phyloP scores from a whole-genome alignment of 2,113 vertebrate genomes.

The Bubo scandiacus region DNA sequence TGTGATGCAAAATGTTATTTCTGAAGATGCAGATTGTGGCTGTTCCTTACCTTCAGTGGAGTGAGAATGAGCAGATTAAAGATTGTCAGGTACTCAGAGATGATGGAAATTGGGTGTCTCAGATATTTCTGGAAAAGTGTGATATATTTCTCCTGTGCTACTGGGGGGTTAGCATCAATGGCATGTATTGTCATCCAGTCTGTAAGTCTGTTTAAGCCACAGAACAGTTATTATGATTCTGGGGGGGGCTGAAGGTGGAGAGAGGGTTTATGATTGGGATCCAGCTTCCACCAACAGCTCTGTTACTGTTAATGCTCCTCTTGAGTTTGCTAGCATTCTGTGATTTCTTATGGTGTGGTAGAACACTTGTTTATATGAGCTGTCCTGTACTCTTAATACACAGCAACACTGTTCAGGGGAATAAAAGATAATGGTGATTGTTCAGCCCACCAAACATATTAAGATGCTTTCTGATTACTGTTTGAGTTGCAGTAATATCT shows the following conservation, averaged over 20 bases:
- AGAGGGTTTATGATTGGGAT: background rate
- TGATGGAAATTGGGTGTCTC: background rate
- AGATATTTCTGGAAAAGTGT: background rate
- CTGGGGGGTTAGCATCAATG: background rate
- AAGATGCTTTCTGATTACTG: background rate
- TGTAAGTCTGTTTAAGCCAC: background rate
- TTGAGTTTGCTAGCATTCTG: background rate
- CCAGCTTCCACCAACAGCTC: background rate
- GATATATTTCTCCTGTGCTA: background rate
- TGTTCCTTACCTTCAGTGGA: background rate
- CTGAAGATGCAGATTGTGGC: background rate
- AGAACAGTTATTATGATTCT: background rate
- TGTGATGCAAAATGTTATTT: background rate
- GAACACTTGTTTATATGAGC: background rate
- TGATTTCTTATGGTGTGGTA: background rate
- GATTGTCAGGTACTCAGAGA: background rate
- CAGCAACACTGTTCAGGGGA: background rate
- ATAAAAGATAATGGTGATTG: background rate
- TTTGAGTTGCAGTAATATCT: background rate
- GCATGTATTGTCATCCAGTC: background rate
- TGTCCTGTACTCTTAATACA: background rate
- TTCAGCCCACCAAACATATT: background rate
- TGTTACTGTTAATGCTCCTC: background rate
- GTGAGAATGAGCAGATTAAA: background rate
- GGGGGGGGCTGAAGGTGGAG: fast-evolving